Evolutionary conservation across 2,888 invertebrate species (phyloP).

Genomic region (Lasioglossum oenotherae): DNA sequence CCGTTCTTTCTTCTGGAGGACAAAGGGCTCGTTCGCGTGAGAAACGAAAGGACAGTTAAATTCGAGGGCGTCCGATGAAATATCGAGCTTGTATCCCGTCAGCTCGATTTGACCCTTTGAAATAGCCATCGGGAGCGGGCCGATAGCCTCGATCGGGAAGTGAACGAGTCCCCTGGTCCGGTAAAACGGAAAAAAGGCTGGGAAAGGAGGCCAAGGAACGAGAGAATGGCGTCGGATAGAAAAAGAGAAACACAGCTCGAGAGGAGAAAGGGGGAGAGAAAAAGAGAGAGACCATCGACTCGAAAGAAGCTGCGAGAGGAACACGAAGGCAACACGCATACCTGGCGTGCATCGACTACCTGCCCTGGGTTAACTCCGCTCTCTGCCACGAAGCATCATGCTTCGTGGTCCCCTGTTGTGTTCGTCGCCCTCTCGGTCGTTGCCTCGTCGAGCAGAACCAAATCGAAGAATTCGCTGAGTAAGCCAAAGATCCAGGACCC

Average conservation of each 20-base stretch:
- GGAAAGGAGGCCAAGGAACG: slow-evolving; percentile 26
- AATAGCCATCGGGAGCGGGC: slow-evolving; percentile 47
- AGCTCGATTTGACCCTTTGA: slow-evolving; percentile 64
- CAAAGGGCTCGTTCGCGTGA: slow-evolving; percentile 59
- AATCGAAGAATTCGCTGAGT: slow-evolving; percentile 52
- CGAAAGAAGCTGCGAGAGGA: slow-evolving; percentile 27
- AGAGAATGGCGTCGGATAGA: not conserved
- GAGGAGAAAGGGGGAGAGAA: not conserved
- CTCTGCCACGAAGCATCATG: slow-evolving; percentile 37
- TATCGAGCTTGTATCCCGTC: slow-evolving; percentile 61
- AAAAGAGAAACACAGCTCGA: not conserved
- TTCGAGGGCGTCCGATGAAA: slow-evolving; percentile 63
- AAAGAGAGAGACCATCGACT: not conserved
- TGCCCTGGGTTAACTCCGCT: slow-evolving; percentile 65
- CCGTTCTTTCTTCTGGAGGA: slow-evolving; percentile 8
- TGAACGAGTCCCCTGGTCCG: slow-evolving; percentile 63
- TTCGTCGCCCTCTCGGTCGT: slow-evolving; percentile 50
- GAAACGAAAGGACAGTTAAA: slow-evolving; percentile 56
- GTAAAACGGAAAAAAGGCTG: slow-evolving; percentile 49
- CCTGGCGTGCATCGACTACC: slow-evolving; percentile 69
- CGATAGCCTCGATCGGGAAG: slow-evolving; percentile 68
- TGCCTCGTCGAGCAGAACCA: slow-evolving; percentile 37
- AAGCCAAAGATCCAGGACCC: not conserved
- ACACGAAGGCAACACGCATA: slow-evolving; percentile 66
- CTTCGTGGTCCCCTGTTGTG: slow-evolving; percentile 37